Conservation (phyloP, 2,888 invertebrate genomes). For the Raillietiella orientalis region DNA sequence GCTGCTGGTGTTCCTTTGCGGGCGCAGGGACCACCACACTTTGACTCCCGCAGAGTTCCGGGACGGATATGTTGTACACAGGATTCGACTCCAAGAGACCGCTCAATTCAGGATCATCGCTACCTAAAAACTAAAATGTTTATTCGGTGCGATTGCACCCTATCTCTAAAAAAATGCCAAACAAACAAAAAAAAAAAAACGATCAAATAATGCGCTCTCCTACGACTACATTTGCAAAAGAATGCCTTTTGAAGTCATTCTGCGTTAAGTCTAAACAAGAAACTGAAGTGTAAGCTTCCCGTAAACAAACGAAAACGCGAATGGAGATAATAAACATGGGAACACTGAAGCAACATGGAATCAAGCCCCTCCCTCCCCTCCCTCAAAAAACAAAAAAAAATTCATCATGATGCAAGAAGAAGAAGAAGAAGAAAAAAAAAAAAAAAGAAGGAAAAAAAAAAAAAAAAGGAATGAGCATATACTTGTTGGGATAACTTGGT, state of each 20-base stretch:
- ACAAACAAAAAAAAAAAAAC: too few species aligned
- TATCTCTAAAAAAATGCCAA: too few species aligned
- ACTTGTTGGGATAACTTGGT: slow-evolving; percentile 62
- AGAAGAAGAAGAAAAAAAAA: neutral
- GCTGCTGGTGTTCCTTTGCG: neutral
- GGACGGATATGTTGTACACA: slow-evolving; percentile 42
- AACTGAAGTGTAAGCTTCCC: too few species aligned
- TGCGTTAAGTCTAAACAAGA: too few species aligned
- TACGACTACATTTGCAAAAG: too few species aligned
- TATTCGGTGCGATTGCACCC: too few species aligned
- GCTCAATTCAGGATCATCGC: slow-evolving; percentile 42
- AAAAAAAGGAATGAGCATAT: slow-evolving; percentile 8
- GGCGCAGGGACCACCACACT: neutral
- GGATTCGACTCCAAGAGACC: slow-evolving; percentile 48
- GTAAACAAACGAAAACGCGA: too few species aligned
- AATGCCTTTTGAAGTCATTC: too few species aligned
- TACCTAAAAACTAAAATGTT: too few species aligned
- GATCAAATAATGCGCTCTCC: too few species aligned
- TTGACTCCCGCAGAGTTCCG: slow-evolving; percentile 10
- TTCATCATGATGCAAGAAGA: neutral
- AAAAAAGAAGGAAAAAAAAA: slow-evolving; percentile 3
- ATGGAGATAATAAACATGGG: too few species aligned
- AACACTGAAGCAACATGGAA: too few species aligned
- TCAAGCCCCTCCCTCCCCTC: neutral
- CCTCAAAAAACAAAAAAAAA: neutral